Evolutionary conservation across 2,113 vertebrate species (phyloP), one percentile per base, ranked within the genome.

Genomic region (Eolophus roseicapilla): DNA sequence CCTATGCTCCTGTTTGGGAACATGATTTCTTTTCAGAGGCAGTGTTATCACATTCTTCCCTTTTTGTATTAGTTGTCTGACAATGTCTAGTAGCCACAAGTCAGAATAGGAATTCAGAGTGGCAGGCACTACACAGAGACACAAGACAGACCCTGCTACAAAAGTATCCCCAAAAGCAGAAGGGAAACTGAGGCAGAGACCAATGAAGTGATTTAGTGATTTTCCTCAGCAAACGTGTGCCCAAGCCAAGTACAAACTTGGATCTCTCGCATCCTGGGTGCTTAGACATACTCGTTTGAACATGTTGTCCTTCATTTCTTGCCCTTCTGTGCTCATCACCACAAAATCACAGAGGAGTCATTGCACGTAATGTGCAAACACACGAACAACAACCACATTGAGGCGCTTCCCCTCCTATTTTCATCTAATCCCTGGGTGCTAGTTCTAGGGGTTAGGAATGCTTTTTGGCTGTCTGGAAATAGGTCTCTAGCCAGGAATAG

Each of bases 401-500:
- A 95, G 67, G 37, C 27, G 10, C 80, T 89, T 93, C 78, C 82
- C 88, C 77, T 94, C 86, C 81, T 79, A 19, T 92, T 90, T 84
- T 27, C 80, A 64, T 93, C 92, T 85, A 88, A 59, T 96, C 95
- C 91, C 88, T 0, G 49, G 83, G 86, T 88, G 71, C 83, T 96
- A 94, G 77, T 96, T 96, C 77, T 91, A 86, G 49, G 90, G 92
- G 95, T 89, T 95, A 96, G 70, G 91, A 96, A 94, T 96, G 93
- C 57, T 91, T 95, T 96, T 94, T 96, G 88, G 96, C 90, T 1
- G 80, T 52, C 93, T 96, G 88, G 90, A 96, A 96, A 96, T 96
- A 93, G 95, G 95, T 97, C 92, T 94, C 86, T 89, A 95, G 92
- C 95, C 96, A 97, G 93, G 92, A 97, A 96, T 94, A 92, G 91